Base-by-base conservation (phyloP, 2,113 vertebrate species). In the Platichthys flesus region DNA sequence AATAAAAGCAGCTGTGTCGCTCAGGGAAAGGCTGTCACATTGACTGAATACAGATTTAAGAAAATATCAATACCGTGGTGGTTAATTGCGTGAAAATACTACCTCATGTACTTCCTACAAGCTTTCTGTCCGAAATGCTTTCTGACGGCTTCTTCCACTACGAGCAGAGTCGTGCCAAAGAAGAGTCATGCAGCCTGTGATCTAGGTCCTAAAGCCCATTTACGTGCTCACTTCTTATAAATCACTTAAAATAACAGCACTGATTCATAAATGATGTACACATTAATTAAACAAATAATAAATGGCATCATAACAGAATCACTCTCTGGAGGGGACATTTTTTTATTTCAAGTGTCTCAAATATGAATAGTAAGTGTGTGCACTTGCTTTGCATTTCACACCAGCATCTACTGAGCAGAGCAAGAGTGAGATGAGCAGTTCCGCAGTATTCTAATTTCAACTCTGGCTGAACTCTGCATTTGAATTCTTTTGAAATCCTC, bases 401-500 rank as follows among this genome's bases (percentile, higher is more conserved):
- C 16, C 2, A 42, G 58, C 65, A 45, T 68, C 40, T 24, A 3
- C 67, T 35, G 69, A 81, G 37, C n/a, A 74, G 64, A 31, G 73
- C 5, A 7, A 49, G 57, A 75, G 74, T 76, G 78, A 79, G 78
- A 76, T 31, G 58, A 91, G 76, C 76, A 61, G 45, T 70, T 60
- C 73, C 1, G 58, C 82, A 82, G 66, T 89, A 89, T 92, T 92
- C 62, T 80, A 83, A 92, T 90, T 89, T 91, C 67, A 92, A 92
- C 92, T 93, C 88, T 85, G 49, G 74, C 75, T 93, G 92, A 93
- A 93, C 91, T 84, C 87, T 68, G 71, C 87, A 89, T 93, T 93
- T 89, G 72, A 92, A 92, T 92, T 90, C 88, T 92, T 90, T 92
- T 90, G 89, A 93, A 92, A 93, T 90, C 85, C 88, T 90, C 87